A percentile compares a stretch with the other conserved stretches of the same genome.
phyloP scores from a whole-genome alignment of 2,797 vertebrate species.

The Eulemur mongoz region DNA sequence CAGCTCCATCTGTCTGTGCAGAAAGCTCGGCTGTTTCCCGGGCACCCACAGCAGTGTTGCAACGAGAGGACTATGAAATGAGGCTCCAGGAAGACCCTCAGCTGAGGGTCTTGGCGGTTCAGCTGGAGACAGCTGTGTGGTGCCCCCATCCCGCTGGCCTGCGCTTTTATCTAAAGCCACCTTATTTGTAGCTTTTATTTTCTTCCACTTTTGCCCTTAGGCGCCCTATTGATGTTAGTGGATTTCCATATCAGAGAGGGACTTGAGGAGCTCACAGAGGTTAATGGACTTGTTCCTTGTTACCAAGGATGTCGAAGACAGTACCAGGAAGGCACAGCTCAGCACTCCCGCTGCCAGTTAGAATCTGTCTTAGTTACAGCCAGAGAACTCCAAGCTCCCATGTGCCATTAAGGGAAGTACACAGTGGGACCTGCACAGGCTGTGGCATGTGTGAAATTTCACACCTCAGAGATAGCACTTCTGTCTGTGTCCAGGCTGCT shows the following conservation, averaged over 20 bases:
- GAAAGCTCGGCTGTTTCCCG: neutral
- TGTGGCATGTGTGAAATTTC: constrained; percentile 75
- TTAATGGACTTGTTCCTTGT: constrained; percentile 47
- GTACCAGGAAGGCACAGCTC: constrained; percentile 21
- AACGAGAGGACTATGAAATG: neutral
- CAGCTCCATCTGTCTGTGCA: neutral
- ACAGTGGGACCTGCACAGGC: neutral
- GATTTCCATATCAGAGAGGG: constrained; percentile 27
- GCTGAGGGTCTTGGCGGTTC: neutral
- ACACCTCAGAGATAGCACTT: constrained; percentile 67
- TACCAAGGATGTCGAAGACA: neutral
- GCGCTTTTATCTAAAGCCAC: neutral
- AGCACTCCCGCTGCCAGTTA: neutral
- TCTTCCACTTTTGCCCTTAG: neutral
- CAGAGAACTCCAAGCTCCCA: neutral
- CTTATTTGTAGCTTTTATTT: constrained; percentile 1
- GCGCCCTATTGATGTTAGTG: neutral
- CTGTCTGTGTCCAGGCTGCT: constrained; percentile 56
- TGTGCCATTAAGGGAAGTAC: constrained; percentile 46
- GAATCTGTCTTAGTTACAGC: constrained; percentile 13
- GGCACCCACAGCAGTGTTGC: neutral
- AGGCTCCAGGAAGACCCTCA: neutral
- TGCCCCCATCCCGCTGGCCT: neutral
- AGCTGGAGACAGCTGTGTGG: neutral
- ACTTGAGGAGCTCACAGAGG: neutral